A percentile compares a stretch with the other conserved stretches of the same genome.
Conservation (phyloP, 2,113 vertebrate species). For the Corythoichthys haematopterus region DNA sequence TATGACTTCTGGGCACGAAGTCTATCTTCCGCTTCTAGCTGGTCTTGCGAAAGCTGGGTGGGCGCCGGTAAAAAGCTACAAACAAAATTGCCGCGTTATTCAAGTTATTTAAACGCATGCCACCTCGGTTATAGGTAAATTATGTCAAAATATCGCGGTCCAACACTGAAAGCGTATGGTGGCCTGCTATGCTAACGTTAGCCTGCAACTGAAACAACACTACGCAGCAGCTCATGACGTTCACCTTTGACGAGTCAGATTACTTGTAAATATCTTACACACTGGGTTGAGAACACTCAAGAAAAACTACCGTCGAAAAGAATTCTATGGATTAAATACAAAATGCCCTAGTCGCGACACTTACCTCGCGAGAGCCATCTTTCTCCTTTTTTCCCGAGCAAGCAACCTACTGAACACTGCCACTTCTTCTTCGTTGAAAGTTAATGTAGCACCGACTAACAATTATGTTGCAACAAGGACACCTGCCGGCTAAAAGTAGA, state of each 20-base stretch:
- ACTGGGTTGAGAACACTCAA: rapidly evolving
- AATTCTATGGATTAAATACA: background rate
- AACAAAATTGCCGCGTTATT: background rate
- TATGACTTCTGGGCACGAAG: constrained; percentile 81
- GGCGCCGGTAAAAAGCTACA: constrained; percentile 90
- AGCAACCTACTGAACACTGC: background rate
- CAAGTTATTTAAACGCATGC: background rate
- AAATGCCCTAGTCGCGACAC: constrained; percentile 12
- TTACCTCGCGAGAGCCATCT: constrained; percentile 88
- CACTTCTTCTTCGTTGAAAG: background rate
- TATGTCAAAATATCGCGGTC: rapidly evolving
- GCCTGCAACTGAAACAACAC: background rate
- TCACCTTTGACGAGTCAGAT: background rate
- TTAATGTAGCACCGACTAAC: too few relatives aligned
- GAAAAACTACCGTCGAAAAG: rapidly evolving
- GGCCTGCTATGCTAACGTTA: constrained; percentile 14
- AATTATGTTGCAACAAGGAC: background rate
- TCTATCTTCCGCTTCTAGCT: constrained; percentile 90
- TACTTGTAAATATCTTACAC: rapidly evolving
- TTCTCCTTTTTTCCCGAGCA: constrained; percentile 48
- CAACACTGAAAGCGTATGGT: background rate
- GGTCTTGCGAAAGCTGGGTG: constrained; percentile 95
- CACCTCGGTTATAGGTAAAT: background rate
- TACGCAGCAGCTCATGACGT: background rate
- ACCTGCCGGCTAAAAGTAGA: background rate